A percentile compares a stretch with the other conserved stretches of the same genome.
Conservation (phyloP, 1,140 invertebrate species). For the Caerostris darwini region DNA sequence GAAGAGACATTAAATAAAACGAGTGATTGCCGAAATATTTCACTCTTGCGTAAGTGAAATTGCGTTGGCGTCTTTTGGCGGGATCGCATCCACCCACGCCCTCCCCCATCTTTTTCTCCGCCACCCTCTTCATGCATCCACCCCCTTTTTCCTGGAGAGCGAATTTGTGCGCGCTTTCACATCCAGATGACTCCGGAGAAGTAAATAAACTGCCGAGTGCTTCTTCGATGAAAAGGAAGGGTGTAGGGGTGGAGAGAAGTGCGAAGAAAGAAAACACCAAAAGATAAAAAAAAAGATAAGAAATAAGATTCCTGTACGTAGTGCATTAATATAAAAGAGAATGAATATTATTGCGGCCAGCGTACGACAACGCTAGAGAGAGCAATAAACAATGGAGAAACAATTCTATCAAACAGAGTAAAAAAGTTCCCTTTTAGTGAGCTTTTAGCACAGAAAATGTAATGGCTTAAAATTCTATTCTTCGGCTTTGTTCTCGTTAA, state of each 20-base stretch:
- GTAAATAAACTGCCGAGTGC: slow-evolving; percentile 56
- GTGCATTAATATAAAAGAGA: slow-evolving; percentile 67
- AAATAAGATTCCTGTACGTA: slow-evolving; percentile 4
- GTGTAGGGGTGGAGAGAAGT: too few relatives aligned
- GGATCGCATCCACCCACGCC: neutral
- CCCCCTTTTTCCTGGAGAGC: neutral
- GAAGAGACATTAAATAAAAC: slow-evolving; percentile 38
- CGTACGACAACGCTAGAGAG: neutral
- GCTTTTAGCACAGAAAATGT: slow-evolving; percentile 10
- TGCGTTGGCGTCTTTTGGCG: slow-evolving; percentile 40
- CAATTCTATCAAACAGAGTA: too few relatives aligned
- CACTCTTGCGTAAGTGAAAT: slow-evolving; percentile 56
- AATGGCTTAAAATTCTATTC: slow-evolving; percentile 16
- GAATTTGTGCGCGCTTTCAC: slow-evolving; percentile 57
- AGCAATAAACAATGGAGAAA: neutral
- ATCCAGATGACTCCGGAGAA: slow-evolving; percentile 58
- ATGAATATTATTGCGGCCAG: slow-evolving; percentile 65
- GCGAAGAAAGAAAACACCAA: too few relatives aligned
- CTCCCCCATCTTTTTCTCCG: neutral
- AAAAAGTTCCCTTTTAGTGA: neutral
- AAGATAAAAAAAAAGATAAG: neutral
- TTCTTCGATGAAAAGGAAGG: slow-evolving; percentile 10
- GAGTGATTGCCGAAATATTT: slow-evolving; percentile 50
- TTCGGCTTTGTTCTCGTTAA: neutral
- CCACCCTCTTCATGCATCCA: neutral